phyloP scores from a whole-genome alignment of 2,113 vertebrate species.

The Labrus mixtus region DNA sequence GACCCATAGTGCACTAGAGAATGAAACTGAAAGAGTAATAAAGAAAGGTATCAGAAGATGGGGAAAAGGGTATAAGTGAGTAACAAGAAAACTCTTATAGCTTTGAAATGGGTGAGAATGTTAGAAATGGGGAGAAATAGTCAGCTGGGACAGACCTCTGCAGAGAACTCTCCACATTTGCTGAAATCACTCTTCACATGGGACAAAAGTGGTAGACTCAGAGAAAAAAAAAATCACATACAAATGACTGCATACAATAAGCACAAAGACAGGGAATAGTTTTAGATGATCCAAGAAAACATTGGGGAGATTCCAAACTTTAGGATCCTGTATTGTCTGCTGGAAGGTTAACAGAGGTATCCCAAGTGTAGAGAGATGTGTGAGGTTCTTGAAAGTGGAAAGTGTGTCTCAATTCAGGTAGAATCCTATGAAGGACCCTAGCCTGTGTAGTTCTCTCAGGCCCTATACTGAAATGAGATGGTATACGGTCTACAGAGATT shows the following conservation, averaged over 20 bases:
- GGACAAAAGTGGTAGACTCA: neutral
- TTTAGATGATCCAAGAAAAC: neutral
- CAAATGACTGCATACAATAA: neutral
- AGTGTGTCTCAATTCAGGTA: no score
- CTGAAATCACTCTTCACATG: neutral
- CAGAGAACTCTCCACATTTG: slow-evolving; percentile 10
- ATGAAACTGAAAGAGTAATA: slow-evolving; percentile 39
- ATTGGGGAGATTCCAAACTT: neutral
- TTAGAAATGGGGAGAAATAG: slow-evolving; percentile 11
- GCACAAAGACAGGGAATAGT: no score
- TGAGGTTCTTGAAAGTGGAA: neutral
- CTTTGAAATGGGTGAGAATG: slow-evolving; percentile 1
- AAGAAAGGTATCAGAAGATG: slow-evolving; percentile 23
- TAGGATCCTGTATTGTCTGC: neutral
- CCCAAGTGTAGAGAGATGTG: slow-evolving; percentile 12
- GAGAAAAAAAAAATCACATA: slow-evolving; percentile 2
- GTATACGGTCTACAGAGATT: no score
- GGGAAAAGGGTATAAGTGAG: neutral
- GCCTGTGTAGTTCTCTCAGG: no score
- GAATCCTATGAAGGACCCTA: no score
- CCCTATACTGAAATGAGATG: no score
- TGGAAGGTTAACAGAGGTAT: slow-evolving; percentile 1
- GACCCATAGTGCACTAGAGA: slow-evolving; percentile 9
- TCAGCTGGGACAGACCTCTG: neutral
- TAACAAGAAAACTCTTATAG: slow-evolving; percentile 3